Base-by-base conservation (phyloP, 2,113 vertebrate species). In the Siniperca knerii region DNA sequence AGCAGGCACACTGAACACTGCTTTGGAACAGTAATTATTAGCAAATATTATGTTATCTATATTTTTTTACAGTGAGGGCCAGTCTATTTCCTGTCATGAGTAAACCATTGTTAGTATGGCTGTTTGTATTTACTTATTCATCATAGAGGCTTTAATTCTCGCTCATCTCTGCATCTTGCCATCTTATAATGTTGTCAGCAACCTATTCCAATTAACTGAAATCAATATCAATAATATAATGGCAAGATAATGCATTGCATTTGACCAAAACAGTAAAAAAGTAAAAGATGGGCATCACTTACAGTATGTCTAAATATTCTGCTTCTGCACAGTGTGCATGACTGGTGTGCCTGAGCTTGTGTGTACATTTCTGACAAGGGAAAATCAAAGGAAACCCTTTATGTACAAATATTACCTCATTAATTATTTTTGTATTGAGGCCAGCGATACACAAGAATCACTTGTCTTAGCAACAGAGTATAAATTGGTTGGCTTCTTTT, bases 361-460 rank as follows among this genome's bases (percentile, higher is more conserved):
- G 84, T 94, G 94, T 95, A 88, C 81, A 95, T 92, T 95, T 96
- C 93, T 92, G 92, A 96, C 92, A 88, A 92, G 83, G 55, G 93
- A 93, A 93, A 94, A 84, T 93, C 90, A 94, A 94, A 93, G 84
- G 87, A 96, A 96, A 97, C 97, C 95, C 96, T 96, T 96, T 94
- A 96, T 92, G 93, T 98, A 98, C 97, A 98, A 98, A 97, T 97
- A 98, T 98, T 99, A 99, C 98, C 98, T 99, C 98, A 98, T 97
- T 96, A 96, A 96, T 97, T 96, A 94, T 91, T 93, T 92, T 95
- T 97, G 96, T 91, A 96, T 96, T 97, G 96, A 97, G 96, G 96
- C 96, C 95, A 96, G 95, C 92, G 89, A 93, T 90, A 93, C 90
- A 87, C 85, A 81, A 93, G 89, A 91, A 92, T 95, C 92, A 90